Conservation (phyloP, 2,888 invertebrate species). For the Pedicia rivosa region DNA sequence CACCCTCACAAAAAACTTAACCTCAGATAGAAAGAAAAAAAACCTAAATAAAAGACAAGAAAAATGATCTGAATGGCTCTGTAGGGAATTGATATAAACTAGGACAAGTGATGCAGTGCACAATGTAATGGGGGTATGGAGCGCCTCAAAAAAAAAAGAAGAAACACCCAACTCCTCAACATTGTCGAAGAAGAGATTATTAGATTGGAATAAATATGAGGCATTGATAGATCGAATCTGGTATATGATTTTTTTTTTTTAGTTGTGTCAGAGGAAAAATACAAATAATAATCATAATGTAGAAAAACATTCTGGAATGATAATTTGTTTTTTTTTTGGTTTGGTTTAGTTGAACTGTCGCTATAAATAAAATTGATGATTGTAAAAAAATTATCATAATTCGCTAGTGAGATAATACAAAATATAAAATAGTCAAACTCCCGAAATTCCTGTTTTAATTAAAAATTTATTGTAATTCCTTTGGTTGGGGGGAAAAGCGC, state of each 20-base stretch:
- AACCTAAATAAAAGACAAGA: background rate
- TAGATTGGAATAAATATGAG: background rate
- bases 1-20: no score
- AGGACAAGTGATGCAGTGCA: background rate
- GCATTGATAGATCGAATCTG: background rate
- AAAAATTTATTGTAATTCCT: no score
- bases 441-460: no score
- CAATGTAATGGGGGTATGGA: background rate
- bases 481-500: no score
- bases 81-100: background rate
- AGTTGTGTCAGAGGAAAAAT: no score
- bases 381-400: no score
- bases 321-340: slow-evolving; percentile 1
- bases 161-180: background rate
- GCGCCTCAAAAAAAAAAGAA: background rate
- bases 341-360: no score
- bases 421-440: no score
- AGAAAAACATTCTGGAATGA: slow-evolving; percentile 1
- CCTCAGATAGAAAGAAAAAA: no score
- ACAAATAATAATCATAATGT: no score
- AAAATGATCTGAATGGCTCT: background rate
- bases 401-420: no score
- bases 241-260: background rate
- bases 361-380: no score
- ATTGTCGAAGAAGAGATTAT: background rate